These are phyloP conservation scores for Dromiciops gliroides DNA, from an alignment of 2,113 vertebrate species.

Conservation along the genomic window DNA sequence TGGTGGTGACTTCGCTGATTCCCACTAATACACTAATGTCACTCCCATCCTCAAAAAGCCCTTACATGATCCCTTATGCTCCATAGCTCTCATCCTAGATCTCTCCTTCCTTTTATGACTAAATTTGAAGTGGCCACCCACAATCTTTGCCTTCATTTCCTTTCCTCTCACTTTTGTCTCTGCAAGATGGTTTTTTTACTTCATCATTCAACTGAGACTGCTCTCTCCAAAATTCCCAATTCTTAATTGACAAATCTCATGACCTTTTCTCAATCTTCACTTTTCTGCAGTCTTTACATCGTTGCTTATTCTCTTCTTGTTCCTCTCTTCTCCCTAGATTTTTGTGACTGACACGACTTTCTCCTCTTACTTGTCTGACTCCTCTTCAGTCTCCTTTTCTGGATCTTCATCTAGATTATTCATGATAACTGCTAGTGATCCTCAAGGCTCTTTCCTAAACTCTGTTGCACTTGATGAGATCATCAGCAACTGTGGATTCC, in stretches of 20 bases:
- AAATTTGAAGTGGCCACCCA: not conserved
- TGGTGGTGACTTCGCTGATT: not conserved
- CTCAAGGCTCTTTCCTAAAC: not conserved
- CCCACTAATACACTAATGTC: not conserved
- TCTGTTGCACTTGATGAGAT: not conserved
- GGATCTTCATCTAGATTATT: not conserved
- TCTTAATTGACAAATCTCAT: not conserved
- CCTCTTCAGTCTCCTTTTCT: not conserved
- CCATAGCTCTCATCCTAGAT: not conserved
- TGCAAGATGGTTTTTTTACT: not conserved
- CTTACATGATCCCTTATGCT: not conserved
- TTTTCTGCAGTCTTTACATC: not conserved
- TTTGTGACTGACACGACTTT: not conserved
- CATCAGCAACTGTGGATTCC: not conserved
- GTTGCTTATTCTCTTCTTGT: not conserved
- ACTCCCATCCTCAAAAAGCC: too few species aligned
- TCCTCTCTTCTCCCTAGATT: not conserved
- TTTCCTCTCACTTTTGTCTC: not conserved
- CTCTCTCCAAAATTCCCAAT: not conserved
- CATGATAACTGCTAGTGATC: not conserved
- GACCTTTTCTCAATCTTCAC: not conserved
- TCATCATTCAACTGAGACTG: not conserved
- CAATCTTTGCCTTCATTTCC: not conserved
- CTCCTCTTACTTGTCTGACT: not conserved
- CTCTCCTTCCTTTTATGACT: not conserved